phyloP scores from a whole-genome alignment of 2,888 invertebrate species.

The Axea sp. region DNA sequence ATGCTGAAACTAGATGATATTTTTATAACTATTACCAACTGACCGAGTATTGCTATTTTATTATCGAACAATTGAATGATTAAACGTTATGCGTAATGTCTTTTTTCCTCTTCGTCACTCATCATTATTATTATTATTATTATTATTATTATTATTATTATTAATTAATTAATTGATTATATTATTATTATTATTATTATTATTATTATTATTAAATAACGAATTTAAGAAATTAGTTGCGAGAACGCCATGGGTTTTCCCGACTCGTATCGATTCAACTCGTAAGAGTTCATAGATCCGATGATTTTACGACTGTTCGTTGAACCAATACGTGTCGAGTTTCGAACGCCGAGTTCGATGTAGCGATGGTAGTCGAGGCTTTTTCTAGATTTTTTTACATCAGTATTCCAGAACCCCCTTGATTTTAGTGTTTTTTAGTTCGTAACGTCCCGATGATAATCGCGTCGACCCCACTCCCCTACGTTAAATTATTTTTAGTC shows the following conservation, averaged over 20 bases:
- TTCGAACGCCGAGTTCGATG: conserved; percentile 66
- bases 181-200: conserved; percentile 48
- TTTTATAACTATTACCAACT: conserved; percentile 74
- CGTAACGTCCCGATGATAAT: conserved; percentile 61
- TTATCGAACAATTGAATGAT: conserved; percentile 69
- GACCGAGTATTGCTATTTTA: conserved; percentile 77
- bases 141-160: conserved; percentile 29
- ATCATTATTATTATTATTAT: conserved; percentile 52
- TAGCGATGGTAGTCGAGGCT: conserved; percentile 75
- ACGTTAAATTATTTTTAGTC: conserved; percentile 75
- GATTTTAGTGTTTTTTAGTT: conserved; percentile 72
- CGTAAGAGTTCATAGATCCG: too few relatives aligned
- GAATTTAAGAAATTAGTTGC: conserved; percentile 70
- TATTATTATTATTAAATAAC: conserved; percentile 50
- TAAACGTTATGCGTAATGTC: conserved; percentile 68
- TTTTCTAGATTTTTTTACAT: conserved; percentile 74
- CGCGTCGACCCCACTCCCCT: conserved; percentile 33
- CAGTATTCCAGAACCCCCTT: conserved; percentile 77
- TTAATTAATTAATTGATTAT: conserved; percentile 25
- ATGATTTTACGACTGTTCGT: too few relatives aligned
- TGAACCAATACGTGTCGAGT: not conserved
- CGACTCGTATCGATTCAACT: too few relatives aligned
- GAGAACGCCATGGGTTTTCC: conserved; percentile 64
- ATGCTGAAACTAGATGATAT: conserved; percentile 73
- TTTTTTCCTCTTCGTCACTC: conserved; percentile 59